A percentile compares a stretch with the other conserved stretches of the same genome.
phyloP scores from a whole-genome alignment of 2,113 vertebrate species.

The zebrafish (Danio rerio) region DNA sequence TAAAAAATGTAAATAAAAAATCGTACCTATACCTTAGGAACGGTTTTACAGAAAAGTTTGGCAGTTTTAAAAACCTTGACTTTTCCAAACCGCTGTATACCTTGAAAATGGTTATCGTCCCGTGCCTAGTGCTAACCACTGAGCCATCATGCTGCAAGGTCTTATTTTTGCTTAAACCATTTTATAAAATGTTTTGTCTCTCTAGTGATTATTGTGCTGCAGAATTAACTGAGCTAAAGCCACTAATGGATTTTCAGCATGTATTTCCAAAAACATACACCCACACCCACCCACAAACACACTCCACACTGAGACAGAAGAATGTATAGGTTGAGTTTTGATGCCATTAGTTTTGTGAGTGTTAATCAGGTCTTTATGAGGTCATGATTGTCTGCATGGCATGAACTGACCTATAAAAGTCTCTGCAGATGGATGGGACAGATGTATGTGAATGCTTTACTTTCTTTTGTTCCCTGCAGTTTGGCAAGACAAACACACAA shows the following conservation, averaged over 20 bases:
- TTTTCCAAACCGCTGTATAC: too few species aligned
- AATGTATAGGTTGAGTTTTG: background rate
- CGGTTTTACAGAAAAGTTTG: too few species aligned
- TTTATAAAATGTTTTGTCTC: background rate
- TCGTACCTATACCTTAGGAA: too few species aligned
- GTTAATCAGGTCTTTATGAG: background rate
- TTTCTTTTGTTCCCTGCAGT: conserved; percentile 15
- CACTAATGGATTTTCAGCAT: conserved; percentile 1
- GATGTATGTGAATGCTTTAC: background rate
- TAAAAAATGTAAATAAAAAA: too few species aligned
- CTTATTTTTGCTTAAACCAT: background rate
- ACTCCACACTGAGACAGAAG: too few species aligned
- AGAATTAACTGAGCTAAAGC: background rate
- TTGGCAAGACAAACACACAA: background rate
- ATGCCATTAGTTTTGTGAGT: background rate
- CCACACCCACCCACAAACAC: background rate
- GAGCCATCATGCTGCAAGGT: background rate
- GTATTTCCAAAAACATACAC: conserved; percentile 10
- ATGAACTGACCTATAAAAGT: background rate
- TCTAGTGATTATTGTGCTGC: background rate
- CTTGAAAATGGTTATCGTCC: too few species aligned
- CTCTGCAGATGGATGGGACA: background rate
- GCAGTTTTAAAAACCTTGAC: too few species aligned
- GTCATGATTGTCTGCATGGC: background rate
- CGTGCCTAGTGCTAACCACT: too few species aligned